These are phyloP conservation scores for Lethrus apterus DNA, from an alignment of 1,140 invertebrate species.

Conservation along the genomic window DNA sequence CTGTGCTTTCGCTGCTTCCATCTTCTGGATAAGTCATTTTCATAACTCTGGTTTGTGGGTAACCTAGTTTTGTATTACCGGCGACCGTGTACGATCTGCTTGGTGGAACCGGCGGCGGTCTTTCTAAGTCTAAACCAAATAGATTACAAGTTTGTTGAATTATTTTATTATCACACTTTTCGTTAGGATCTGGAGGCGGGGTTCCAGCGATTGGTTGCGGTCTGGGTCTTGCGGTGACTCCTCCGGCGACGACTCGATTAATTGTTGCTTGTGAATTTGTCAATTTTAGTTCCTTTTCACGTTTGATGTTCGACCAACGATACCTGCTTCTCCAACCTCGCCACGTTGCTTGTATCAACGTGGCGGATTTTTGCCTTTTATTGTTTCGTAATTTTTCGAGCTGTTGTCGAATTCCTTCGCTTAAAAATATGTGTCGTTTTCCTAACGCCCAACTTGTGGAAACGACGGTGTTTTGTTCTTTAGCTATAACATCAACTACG, in stretches of 20 bases:
- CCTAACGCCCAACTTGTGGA: slow-evolving; percentile 84
- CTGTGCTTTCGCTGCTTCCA: slow-evolving; percentile 43
- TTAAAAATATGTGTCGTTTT: slow-evolving; percentile 87
- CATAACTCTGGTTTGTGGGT: slow-evolving; percentile 87
- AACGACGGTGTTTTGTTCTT: slow-evolving; percentile 49
- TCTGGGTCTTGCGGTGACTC: slow-evolving; percentile 55
- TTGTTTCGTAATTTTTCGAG: slow-evolving; percentile 73
- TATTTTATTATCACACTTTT: slow-evolving; percentile 77
- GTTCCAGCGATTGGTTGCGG: slow-evolving; percentile 86
- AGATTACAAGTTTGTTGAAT: slow-evolving; percentile 84
- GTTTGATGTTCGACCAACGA: slow-evolving; percentile 57
- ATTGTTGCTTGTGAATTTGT: slow-evolving; percentile 14
- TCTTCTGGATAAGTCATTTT: slow-evolving; percentile 75
- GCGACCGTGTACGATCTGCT: slow-evolving; percentile 83
- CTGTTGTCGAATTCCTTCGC: slow-evolving; percentile 85
- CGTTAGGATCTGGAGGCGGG: slow-evolving; percentile 62
- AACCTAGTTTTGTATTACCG: slow-evolving; percentile 86
- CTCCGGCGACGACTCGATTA: slow-evolving; percentile 19
- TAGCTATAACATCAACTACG: slow-evolving; percentile 40
- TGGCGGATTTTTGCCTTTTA: slow-evolving; percentile 69
- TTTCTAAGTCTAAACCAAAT: slow-evolving; percentile 82
- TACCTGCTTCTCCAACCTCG: slow-evolving; percentile 67
- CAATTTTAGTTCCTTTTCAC: slow-evolving; percentile 40
- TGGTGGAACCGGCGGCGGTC: slow-evolving; percentile 82
- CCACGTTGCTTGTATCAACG: slow-evolving; percentile 72